These are phyloP conservation scores for Lineus longissimus DNA, from an alignment of 1,140 invertebrate genomes.

Conservation along the genomic window DNA sequence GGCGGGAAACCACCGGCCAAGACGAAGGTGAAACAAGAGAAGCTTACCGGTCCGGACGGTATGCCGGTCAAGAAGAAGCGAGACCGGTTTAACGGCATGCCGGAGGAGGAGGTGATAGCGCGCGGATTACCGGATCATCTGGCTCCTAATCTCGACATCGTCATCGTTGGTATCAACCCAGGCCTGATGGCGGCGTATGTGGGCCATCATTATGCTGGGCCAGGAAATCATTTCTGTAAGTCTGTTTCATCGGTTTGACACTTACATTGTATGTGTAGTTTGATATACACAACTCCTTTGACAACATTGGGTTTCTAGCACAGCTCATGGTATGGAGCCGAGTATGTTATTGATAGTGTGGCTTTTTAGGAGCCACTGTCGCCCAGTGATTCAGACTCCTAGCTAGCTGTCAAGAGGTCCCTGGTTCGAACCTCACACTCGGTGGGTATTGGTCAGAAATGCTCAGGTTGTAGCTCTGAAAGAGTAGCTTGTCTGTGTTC, in stretches of 20 bases:
- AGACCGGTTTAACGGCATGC: conserved; percentile 94
- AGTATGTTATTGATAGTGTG: too few relatives aligned
- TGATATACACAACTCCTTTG: neutral
- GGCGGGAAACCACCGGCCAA: too few relatives aligned
- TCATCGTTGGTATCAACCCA: conserved; percentile 97
- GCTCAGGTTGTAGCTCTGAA: too few relatives aligned
- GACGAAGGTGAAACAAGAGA: conserved; percentile 51
- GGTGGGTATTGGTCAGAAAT: too few relatives aligned
- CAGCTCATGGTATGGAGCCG: too few relatives aligned
- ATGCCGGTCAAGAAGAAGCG: conserved; percentile 77
- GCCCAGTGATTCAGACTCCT: too few relatives aligned
- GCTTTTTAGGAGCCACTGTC: too few relatives aligned
- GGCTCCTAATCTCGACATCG: conserved; percentile 87
- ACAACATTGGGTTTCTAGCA: neutral
- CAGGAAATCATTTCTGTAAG: conserved; percentile 96
- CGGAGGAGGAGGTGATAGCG: conserved; percentile 91
- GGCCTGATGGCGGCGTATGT: conserved; percentile 95
- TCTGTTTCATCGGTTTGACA: conserved; percentile 26
- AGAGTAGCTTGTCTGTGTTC: too few relatives aligned
- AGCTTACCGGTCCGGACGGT: conserved; percentile 50
- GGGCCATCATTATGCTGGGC: conserved; percentile 96
- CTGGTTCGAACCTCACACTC: too few relatives aligned
- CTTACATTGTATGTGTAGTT: neutral
- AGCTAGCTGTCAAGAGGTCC: too few relatives aligned
- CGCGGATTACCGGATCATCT: conserved; percentile 90